phyloP scores from a whole-genome alignment of 2,797 vertebrate species.

The Leucoraja ocellata region DNA sequence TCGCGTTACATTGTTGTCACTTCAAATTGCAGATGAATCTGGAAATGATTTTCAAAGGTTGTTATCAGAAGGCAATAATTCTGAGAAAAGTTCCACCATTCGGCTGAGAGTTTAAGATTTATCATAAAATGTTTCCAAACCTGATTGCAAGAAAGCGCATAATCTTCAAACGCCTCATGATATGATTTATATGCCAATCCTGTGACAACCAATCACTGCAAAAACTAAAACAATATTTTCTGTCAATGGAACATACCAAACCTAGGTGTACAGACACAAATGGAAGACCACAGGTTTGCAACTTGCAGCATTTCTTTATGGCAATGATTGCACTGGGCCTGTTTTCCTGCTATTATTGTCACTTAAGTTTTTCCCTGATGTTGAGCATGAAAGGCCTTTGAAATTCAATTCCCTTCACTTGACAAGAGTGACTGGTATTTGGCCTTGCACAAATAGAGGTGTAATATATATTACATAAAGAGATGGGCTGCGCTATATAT shows the following conservation, averaged over 20 bases:
- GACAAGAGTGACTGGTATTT: neutral
- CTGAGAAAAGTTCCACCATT: neutral
- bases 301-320: neutral
- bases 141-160: neutral
- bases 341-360: neutral
- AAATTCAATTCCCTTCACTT: neutral
- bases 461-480: neutral
- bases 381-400: neutral
- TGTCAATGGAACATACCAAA: too few relatives aligned
- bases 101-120: neutral
- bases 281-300: too few relatives aligned
- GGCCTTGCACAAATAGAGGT: neutral
- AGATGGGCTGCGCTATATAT: too few relatives aligned
- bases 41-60: neutral
- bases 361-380: neutral
- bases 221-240: too few relatives aligned
- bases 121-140: neutral
- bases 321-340: neutral
- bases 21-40: constrained; percentile 9
- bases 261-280: too few relatives aligned
- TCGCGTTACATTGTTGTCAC: constrained; percentile 7
- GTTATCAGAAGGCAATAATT: neutral
- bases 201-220: too few relatives aligned
- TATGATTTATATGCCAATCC: too few relatives aligned
- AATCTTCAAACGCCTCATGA: neutral